Evolutionary conservation across 2,797 vertebrate species (phyloP), one percentile per base, ranked within the genome.

Genomic region (Chelonia mydas): DNA sequence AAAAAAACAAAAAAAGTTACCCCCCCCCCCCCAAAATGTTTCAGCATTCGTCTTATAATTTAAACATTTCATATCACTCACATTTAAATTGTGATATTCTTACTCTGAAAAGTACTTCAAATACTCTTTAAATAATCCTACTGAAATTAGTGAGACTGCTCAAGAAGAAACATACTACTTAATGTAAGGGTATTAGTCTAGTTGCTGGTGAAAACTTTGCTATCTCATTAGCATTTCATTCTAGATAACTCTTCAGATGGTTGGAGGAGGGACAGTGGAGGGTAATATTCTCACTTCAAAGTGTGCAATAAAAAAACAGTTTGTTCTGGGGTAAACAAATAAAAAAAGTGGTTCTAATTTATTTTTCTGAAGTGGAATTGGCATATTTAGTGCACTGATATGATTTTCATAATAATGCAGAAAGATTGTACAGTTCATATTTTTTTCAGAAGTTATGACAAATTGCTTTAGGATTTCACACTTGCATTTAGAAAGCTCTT

Each of bases 381-480:
- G 21, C 33, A 51, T 6, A 33, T 21, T 5, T 28, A 7, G 2
- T 89, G 31, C 27, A 85, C 28, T 87, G 59, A 61, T 61, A n/a
- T 0, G 3, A 1, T 88, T 89, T 4, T n/a, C 11, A 3, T 55
- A 1, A 5, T 12, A 33, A 3, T 57, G n/a, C 57, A 86, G 80
- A 79, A 49, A 81, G 15, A 5, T 54, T 93, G 57, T 80, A 25
- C 31, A 0, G 0, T 37, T 5, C 1, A 0, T 59, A 2, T 41
- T n/a, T 5, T 0, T 5, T 86, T 83, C 33, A 59, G 28, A 49
- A 68, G 19, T 33, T 76, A 65, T 16, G 84, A 57, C 72, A 88
- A 86, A 55, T n/a, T 65, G 9, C 33, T 47, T 11, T 41, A 12
- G 65, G 11, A 15, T 94, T 90, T 61, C 19, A 33, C 59, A 25